Evolutionary conservation across 1,140 invertebrate genomes (phyloP).

Genomic region (Periplaneta americana): DNA sequence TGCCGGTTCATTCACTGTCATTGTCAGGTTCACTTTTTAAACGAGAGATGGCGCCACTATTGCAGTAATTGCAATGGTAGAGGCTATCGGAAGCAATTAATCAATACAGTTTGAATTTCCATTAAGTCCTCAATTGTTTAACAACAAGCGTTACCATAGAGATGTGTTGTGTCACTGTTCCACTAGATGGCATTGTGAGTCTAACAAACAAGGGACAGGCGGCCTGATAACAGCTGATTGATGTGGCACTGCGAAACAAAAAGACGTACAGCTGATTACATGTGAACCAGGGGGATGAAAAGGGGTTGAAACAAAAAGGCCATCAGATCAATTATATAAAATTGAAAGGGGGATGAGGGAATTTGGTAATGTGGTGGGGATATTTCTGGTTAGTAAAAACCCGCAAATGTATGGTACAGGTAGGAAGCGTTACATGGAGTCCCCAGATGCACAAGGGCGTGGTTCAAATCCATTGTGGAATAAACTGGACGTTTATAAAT

Average conservation of each 20-base stretch:
- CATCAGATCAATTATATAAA: not conserved
- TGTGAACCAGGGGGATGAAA: not conserved
- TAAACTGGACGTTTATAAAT: no score
- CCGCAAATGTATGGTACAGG: no score
- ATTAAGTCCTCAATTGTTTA: not conserved
- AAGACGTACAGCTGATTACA: not conserved
- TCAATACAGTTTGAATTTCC: not conserved
- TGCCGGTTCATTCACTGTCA: no score
- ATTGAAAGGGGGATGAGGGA: not conserved
- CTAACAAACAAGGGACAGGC: not conserved
- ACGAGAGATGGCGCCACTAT: no score
- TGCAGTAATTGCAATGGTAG: no score
- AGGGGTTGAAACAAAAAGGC: not conserved
- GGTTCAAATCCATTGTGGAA: no score
- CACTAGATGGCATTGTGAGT: not conserved
- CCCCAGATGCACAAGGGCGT: no score
- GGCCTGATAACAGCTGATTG: not conserved
- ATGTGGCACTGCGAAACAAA: not conserved
- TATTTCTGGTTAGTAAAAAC: no score
- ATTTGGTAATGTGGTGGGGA: not conserved
- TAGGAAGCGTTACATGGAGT: no score
- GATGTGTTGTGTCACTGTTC: not conserved
- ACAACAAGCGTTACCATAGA: not conserved
- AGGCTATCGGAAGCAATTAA: not conserved
- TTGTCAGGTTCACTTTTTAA: no score